Evolutionary conservation across 2,888 invertebrate genomes (phyloP).

Genomic region (Diadegma fenestrale): DNA sequence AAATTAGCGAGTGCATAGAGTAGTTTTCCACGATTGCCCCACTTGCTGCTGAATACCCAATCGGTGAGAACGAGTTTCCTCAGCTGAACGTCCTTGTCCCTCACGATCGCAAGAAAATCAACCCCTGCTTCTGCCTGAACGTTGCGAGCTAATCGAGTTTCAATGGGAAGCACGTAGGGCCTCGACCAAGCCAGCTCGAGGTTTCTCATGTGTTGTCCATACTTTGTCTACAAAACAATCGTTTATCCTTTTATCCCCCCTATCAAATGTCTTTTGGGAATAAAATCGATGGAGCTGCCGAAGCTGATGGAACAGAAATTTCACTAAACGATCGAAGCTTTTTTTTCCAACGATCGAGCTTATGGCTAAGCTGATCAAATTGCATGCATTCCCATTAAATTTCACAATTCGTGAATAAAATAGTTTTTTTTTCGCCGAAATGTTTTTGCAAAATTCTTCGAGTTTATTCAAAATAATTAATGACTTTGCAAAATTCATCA

Average conservation of each 20-base stretch:
- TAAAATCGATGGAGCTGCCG: not conserved
- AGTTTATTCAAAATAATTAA: not conserved
- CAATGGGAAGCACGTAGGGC: conserved; percentile 82
- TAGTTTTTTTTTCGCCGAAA: not conserved
- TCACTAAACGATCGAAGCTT: too few relatives aligned
- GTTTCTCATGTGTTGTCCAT: conserved; percentile 84
- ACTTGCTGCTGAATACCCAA: conserved; percentile 85
- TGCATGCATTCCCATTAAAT: not conserved
- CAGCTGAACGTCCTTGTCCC: conserved; percentile 84
- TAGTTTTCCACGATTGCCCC: conserved; percentile 81
- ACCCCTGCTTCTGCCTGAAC: conserved; percentile 84
- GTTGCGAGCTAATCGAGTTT: conserved; percentile 80
- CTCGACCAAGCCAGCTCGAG: conserved; percentile 85
- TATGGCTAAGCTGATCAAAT: not conserved
- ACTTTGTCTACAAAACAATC: conserved; percentile 77
- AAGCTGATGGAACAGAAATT: not conserved
- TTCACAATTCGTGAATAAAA: not conserved
- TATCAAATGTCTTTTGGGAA: not conserved
- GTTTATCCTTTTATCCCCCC: not conserved
- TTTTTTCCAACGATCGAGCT: too few relatives aligned
- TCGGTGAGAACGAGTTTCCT: conserved; percentile 84
- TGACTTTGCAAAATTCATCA: too few relatives aligned
- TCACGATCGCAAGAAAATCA: conserved; percentile 82
- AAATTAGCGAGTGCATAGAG: conserved; percentile 81
- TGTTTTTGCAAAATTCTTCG: not conserved